Percentiles rank a stretch among this genome's conserved stretches.
phyloP scores from a whole-genome alignment of 2,113 vertebrate genomes.

The Ranitomeya imitator region DNA sequence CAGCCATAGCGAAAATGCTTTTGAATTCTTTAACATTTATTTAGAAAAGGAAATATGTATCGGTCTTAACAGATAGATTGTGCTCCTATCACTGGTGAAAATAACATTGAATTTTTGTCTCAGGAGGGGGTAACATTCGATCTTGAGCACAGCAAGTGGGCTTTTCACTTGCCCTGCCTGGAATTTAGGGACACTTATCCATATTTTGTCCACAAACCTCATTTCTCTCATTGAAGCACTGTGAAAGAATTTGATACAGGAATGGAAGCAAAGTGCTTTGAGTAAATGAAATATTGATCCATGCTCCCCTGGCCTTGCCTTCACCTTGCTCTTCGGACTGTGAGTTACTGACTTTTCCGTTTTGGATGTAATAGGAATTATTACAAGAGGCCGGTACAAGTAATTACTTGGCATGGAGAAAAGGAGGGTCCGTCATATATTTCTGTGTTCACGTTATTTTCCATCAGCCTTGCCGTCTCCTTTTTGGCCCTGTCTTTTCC shows the following conservation, averaged over 20 bases:
- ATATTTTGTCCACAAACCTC: conserved; percentile 86
- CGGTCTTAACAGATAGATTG: conserved; percentile 70
- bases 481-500: conserved; percentile 85
- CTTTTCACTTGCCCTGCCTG: conserved; percentile 80
- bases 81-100: conserved; percentile 74
- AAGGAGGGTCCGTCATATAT: conserved; percentile 91
- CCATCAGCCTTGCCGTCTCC: conserved; percentile 80
- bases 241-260: conserved; percentile 95
- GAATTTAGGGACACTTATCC: conserved; percentile 84
- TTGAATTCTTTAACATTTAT: not conserved
- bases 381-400: conserved; percentile 96
- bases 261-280: conserved; percentile 87
- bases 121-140: conserved; percentile 82
- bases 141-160: conserved; percentile 76
- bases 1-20: not conserved
- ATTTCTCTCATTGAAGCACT: conserved; percentile 85
- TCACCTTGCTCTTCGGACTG: conserved; percentile 96
- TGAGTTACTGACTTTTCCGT: conserved; percentile 99
- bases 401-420: conserved; percentile 95
- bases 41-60: not conserved
- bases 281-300: conserved; percentile 99
- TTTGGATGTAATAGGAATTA: conserved; percentile 99
- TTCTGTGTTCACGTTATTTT: conserved; percentile 94
- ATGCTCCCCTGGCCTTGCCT: conserved; percentile 95
- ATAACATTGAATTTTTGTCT: conserved; percentile 81